Evolutionary conservation across 1,140 invertebrate genomes (phyloP), one percentile per base, ranked within the genome.

Genomic region (Thalassaphorura encarpata): DNA sequence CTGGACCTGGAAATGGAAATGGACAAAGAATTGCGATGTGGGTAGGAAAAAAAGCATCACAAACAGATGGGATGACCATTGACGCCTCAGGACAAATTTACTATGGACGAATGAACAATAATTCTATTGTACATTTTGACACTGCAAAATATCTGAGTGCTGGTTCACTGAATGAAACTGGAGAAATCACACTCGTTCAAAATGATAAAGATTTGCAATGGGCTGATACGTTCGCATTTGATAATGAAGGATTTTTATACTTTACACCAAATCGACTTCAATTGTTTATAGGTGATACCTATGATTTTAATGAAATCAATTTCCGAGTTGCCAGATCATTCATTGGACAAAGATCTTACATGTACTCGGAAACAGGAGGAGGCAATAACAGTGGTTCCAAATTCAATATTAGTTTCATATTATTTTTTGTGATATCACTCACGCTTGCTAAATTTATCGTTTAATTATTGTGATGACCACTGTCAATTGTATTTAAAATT

Each of bases 31-130:
- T n/a, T n/a, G 29, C 46, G 1, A 54, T 1, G 13, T 26, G 40
- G 23, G 3, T n/a, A n/a, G n/a, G n/a, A n/a, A n/a, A n/a, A n/a
- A n/a, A n/a, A n/a, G n/a, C n/a, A n/a, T n/a, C 53, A 15, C 80
- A 83, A 66, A 78, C 77, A 0, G 80, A 82, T 54, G 82, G 81
- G 11, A 81, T 85, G 79, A 75, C 77, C 36, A 83, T 84, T 77
- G 82, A 83, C 52, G 74, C 79, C 2, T 72, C 69, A 6, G 80
- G 81, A 3, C 68, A 78, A 23, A 71, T 85, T 4, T 85, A 80
- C 66, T 83, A 75, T 62, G 82, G 82, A 4, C 69, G 83, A 3
- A 64, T 84, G 13, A 77, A 77, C 16, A 77, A 78, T 57, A 77
- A 83, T 54, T 78, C 80, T 2, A 77, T 85, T 24, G 76, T 76